These are phyloP conservation scores for Drosophila sulfurigaster DNA, from an alignment of 1,140 invertebrate genomes.

Conservation along the genomic window DNA sequence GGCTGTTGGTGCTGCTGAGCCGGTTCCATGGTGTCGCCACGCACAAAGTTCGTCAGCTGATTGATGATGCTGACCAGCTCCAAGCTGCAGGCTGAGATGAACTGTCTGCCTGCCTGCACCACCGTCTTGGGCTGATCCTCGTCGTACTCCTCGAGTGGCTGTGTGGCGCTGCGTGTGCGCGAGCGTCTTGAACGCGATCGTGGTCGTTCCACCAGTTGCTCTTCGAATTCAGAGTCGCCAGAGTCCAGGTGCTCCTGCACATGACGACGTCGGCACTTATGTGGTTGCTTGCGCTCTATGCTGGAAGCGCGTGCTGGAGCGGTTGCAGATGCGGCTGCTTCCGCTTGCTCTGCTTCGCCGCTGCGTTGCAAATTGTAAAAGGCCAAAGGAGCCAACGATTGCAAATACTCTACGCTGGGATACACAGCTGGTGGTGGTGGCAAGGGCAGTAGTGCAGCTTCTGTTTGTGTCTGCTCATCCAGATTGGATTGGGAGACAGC, in stretches of 20 bases:
- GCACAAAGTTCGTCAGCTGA: conserved; percentile 88
- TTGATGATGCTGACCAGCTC: conserved; percentile 88
- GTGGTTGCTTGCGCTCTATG: conserved; percentile 65
- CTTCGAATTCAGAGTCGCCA: conserved; percentile 59
- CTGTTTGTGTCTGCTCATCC: conserved; percentile 80
- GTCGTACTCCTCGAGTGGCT: conserved; percentile 73
- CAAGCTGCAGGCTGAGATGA: conserved; percentile 88
- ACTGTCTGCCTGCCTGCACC: conserved; percentile 88
- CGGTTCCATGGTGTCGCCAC: conserved; percentile 85
- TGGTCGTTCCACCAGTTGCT: conserved; percentile 81
- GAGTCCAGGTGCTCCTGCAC: conserved; percentile 58
- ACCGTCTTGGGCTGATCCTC: conserved; percentile 85
- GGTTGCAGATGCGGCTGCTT: conserved; percentile 16
- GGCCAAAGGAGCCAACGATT: conserved; percentile 84
- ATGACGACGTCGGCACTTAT: conserved; percentile 75
- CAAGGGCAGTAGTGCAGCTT: conserved; percentile 86
- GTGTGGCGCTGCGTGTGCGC: conserved; percentile 83
- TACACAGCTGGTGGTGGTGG: conserved; percentile 85
- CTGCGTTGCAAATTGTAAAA: conserved; percentile 85
- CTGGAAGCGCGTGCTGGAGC: too few species aligned
- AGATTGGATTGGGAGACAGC: conserved; percentile 48
- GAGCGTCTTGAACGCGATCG: conserved; percentile 75
- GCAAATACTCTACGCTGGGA: conserved; percentile 86
- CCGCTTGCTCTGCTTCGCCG: conserved; percentile 79
- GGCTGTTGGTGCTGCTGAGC: conserved; percentile 61